Evolutionary conservation across 2,113 vertebrate species (phyloP).

Genomic region (Osmerus eperlanus): DNA sequence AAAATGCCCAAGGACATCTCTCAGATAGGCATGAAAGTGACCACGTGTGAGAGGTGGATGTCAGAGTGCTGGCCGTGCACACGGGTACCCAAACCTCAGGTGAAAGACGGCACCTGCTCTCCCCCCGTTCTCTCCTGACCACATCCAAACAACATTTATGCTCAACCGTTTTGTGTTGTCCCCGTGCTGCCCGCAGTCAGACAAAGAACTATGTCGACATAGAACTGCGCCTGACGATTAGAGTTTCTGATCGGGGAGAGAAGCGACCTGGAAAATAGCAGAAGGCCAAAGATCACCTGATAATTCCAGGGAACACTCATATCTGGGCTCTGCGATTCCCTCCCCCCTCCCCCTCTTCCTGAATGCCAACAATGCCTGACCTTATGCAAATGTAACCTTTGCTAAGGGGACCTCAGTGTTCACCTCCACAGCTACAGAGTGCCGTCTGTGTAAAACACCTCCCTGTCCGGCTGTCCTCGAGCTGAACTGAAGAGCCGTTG

Average conservation of each 20-base stretch:
- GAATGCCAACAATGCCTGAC: conserved; percentile 30
- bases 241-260: conserved; percentile 9
- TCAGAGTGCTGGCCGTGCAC: too few relatives aligned
- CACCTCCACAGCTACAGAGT: conserved; percentile 34
- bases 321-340: neutral
- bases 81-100: too few relatives aligned
- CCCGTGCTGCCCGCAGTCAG: too few relatives aligned
- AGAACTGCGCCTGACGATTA: conserved; percentile 22
- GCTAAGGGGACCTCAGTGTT: conserved; percentile 27
- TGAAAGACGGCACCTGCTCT: too few relatives aligned
- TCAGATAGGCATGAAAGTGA: too few relatives aligned
- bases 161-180: too few relatives aligned
- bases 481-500: conserved; percentile 30
- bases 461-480: conserved; percentile 36
- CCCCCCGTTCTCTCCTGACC: too few relatives aligned
- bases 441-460: conserved; percentile 28
- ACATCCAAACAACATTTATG: too few relatives aligned
- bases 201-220: conserved; percentile 1
- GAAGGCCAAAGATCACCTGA: conserved; percentile 4
- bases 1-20: neutral
- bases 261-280: conserved; percentile 11
- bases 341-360: neutral
- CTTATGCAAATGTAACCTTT: conserved; percentile 35
- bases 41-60: too few relatives aligned
- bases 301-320: conserved; percentile 21